These are phyloP conservation scores for Hemitrygon akajei DNA, from an alignment of 2,797 vertebrate species.

Conservation along the genomic window DNA sequence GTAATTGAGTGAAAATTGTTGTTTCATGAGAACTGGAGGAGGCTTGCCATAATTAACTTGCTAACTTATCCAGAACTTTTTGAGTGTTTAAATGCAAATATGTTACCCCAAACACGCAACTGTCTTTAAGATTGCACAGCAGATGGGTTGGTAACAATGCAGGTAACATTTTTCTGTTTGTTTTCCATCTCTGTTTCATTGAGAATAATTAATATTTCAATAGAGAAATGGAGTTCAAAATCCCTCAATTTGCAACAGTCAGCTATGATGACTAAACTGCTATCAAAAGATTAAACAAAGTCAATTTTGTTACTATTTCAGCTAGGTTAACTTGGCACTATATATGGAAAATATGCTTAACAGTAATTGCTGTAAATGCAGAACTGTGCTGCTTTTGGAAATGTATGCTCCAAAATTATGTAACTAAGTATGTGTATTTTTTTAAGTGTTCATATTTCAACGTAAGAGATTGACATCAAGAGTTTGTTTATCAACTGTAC, in stretches of 20 bases:
- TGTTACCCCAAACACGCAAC: too few relatives aligned
- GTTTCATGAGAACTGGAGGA: background rate
- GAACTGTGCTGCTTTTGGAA: background rate
- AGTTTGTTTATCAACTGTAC: background rate
- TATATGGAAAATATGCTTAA: background rate
- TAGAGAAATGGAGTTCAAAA: too few relatives aligned
- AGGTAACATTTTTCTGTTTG: background rate
- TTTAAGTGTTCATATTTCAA: background rate
- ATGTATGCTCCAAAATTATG: background rate
- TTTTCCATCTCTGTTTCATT: background rate
- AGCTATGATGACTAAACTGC: too few relatives aligned
- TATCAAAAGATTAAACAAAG: background rate
- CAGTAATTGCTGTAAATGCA: background rate
- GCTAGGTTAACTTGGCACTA: background rate
- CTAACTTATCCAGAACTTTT: background rate
- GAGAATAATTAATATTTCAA: too few relatives aligned
- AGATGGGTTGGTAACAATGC: background rate
- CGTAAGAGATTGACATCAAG: background rate
- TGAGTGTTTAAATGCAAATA: background rate
- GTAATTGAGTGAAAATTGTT: background rate
- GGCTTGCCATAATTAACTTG: background rate
- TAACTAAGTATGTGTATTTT: background rate
- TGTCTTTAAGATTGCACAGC: background rate
- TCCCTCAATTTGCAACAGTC: too few relatives aligned
- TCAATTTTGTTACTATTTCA: background rate